Percentiles rank a stretch among this genome's conserved stretches.
Evolutionary conservation across 2,113 vertebrate species (phyloP).

Genomic region (Serinus canaria): DNA sequence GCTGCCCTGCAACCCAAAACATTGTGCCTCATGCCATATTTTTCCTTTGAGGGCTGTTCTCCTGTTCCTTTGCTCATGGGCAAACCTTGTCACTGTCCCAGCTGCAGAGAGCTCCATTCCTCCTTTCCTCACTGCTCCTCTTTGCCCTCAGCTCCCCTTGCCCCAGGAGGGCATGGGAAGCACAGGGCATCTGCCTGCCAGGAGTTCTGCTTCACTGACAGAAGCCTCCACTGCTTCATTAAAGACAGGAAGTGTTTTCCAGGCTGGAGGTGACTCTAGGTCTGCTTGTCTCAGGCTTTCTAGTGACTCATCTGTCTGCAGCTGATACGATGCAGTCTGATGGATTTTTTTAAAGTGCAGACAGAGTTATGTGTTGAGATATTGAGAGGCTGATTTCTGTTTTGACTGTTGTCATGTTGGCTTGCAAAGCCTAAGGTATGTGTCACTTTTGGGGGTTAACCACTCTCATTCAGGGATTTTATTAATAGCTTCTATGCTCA

Average conservation of each 20-base stretch:
- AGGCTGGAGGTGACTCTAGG: conserved; percentile 58
- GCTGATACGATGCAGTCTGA: background rate
- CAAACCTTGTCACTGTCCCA: background rate
- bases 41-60: background rate
- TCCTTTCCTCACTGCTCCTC: background rate
- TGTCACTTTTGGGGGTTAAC: background rate
- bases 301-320: conserved; percentile 67
- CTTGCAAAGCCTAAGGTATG: background rate
- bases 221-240: background rate
- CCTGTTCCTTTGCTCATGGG: background rate
- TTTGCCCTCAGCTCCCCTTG: fast-evolving
- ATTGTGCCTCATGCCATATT: fast-evolving
- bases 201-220: background rate
- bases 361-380: background rate
- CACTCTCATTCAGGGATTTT: conserved; percentile 41
- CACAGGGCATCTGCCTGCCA: background rate
- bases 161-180: background rate
- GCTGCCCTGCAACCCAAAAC: background rate
- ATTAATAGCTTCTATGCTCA: background rate
- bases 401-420: conserved; percentile 51
- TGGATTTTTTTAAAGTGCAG: background rate
- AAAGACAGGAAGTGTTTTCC: background rate
- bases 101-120: background rate
- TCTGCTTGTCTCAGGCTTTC: conserved; percentile 31
- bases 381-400: conserved; percentile 19